These are phyloP conservation scores for Neogobius melanostomus DNA, from an alignment of 2,113 vertebrate genomes.

Conservation along the genomic window DNA sequence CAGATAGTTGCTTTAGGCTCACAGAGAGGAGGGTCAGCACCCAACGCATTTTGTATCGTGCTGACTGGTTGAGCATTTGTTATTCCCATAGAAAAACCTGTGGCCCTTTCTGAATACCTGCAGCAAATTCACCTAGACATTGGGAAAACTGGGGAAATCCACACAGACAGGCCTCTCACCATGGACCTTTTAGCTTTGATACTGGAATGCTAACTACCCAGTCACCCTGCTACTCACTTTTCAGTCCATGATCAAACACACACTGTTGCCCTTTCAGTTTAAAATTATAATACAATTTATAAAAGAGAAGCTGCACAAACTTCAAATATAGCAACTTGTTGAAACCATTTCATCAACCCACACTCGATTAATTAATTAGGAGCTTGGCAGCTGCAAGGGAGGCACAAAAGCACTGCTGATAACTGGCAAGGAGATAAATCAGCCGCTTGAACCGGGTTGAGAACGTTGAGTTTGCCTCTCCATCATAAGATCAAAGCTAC, in stretches of 20 bases:
- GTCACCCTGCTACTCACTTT: too few relatives aligned
- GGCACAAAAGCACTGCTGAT: slow-evolving; percentile 26
- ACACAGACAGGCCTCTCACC: too few relatives aligned
- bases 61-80: too few relatives aligned
- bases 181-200: too few relatives aligned
- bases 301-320: neutral
- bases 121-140: too few relatives aligned
- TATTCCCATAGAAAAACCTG: too few relatives aligned
- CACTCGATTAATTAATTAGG: slow-evolving; percentile 37
- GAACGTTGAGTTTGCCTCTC: slow-evolving; percentile 25
- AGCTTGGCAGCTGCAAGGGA: slow-evolving; percentile 8
- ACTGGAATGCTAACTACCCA: too few relatives aligned
- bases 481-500: slow-evolving; percentile 38
- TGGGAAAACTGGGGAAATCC: too few relatives aligned
- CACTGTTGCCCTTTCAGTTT: neutral
- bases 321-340: slow-evolving; percentile 13
- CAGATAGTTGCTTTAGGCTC: too few relatives aligned
- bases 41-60: too few relatives aligned
- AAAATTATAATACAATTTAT: neutral
- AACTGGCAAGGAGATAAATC: slow-evolving; percentile 45
- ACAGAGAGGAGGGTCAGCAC: too few relatives aligned
- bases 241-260: neutral
- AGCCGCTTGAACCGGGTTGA: slow-evolving; percentile 37
- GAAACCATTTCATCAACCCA: slow-evolving; percentile 27
- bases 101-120: too few relatives aligned